phyloP scores from a whole-genome alignment of 1,140 invertebrate species.

The Pachyrhynchus sulphureomaculatus region DNA sequence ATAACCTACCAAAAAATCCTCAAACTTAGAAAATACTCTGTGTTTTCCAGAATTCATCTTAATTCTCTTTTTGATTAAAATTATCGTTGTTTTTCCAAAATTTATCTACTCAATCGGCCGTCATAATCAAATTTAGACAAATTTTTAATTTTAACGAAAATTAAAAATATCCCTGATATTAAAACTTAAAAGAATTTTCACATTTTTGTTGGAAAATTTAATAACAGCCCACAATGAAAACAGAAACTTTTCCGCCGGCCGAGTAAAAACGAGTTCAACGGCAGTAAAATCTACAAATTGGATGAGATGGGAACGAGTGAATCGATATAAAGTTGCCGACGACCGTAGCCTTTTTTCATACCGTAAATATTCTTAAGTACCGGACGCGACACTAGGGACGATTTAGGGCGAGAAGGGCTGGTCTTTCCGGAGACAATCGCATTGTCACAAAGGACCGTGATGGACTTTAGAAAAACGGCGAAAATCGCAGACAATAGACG shows the following conservation, averaged over 20 bases:
- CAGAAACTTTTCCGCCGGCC: conserved; percentile 12
- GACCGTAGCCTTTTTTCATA: conserved; percentile 34
- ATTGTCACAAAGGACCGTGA: conserved; percentile 19
- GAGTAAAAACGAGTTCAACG: conserved; percentile 13
- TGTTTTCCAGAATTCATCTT: no score
- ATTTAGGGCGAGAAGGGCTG: conserved; percentile 30
- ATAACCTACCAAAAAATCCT: no score
- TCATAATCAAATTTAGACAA: no score
- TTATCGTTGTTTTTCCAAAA: no score
- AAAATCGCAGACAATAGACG: conserved; percentile 9
- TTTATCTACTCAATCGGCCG: no score
- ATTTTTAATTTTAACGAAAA: neutral
- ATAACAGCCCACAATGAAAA: conserved; percentile 23
- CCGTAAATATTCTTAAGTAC: conserved; percentile 45
- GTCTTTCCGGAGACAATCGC: conserved; percentile 27
- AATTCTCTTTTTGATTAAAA: no score
- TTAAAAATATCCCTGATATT: no score
- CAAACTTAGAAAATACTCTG: no score
- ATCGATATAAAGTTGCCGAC: conserved; percentile 35
- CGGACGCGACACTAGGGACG: conserved; percentile 39
- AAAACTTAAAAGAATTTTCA: no score
- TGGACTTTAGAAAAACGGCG: conserved; percentile 14
- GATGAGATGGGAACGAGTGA: conserved; percentile 25
- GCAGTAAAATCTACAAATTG: conserved; percentile 32
- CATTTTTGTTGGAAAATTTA: conserved; percentile 8